These are phyloP conservation scores for Danaus plexippus DNA, from an alignment of 1,140 invertebrate genomes.

Conservation along the genomic window DNA sequence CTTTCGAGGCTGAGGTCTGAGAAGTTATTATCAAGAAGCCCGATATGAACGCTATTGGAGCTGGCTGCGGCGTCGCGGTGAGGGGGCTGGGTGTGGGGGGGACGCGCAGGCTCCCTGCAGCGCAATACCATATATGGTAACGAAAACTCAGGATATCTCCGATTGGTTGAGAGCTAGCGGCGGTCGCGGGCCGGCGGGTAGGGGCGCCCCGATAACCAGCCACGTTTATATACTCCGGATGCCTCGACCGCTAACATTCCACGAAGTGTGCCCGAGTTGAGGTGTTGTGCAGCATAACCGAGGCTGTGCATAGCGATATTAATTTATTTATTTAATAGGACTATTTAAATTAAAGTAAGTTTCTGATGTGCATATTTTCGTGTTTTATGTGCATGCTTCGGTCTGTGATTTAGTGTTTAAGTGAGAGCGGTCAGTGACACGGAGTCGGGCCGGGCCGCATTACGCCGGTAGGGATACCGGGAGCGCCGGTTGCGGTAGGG, in stretches of 20 bases:
- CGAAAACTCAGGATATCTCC: conserved; percentile 60
- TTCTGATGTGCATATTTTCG: conserved; percentile 32
- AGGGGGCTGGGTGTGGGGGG: conserved; percentile 31
- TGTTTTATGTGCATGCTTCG: conserved; percentile 29
- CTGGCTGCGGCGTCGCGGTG: conserved; percentile 13
- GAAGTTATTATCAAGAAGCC: conserved; percentile 51
- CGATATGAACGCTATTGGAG: conserved; percentile 46
- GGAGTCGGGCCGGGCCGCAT: conserved; percentile 31
- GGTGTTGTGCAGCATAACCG: conserved; percentile 61
- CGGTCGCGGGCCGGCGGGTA: conserved; percentile 51
- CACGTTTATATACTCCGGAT: conserved; percentile 64
- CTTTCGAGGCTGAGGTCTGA: conserved; percentile 9
- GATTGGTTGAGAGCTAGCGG: conserved; percentile 57
- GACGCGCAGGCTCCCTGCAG: conserved; percentile 64
- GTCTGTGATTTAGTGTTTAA: conserved; percentile 25
- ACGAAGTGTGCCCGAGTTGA: conserved; percentile 64
- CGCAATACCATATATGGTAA: conserved; percentile 70
- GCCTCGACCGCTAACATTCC: conserved; percentile 60
- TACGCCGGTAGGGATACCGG: conserved; percentile 43
- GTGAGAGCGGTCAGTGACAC: conserved; percentile 62
- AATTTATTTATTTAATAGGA: conserved; percentile 70
- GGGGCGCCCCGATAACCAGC: conserved; percentile 62
- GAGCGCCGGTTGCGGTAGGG: conserved; percentile 66
- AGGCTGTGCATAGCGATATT: conserved; percentile 67
- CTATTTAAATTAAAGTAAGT: conserved; percentile 70